These are phyloP conservation scores for Scrobipalpa costella DNA, from an alignment of 2,888 invertebrate genomes.

Conservation along the genomic window DNA sequence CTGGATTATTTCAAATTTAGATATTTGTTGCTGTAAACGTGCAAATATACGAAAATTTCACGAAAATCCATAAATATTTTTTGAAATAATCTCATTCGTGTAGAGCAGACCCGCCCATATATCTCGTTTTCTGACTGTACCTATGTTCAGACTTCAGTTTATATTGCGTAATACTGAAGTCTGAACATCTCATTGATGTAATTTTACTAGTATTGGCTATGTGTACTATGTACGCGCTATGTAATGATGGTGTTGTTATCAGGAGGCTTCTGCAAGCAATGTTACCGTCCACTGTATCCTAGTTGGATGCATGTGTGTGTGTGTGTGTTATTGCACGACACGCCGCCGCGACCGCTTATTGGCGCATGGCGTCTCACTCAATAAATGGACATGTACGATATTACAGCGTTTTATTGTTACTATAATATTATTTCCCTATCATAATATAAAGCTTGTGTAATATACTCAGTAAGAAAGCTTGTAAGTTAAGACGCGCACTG, in stretches of 20 bases:
- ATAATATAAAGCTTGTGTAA: too few relatives aligned
- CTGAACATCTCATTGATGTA: not conserved
- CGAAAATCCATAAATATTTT: too few relatives aligned
- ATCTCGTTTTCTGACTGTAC: too few relatives aligned
- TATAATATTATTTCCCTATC: not conserved
- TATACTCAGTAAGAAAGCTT: too few relatives aligned
- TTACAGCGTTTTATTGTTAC: slow-evolving; percentile 19
- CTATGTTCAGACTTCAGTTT: too few relatives aligned
- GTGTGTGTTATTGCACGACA: slow-evolving; percentile 41
- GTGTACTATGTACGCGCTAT: not conserved
- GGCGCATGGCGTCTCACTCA: slow-evolving; percentile 58
- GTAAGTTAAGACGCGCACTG: too few relatives aligned
- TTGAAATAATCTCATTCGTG: too few relatives aligned
- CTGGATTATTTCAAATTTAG: too few relatives aligned
- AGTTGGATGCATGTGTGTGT: slow-evolving; percentile 34
- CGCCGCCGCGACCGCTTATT: slow-evolving; percentile 49
- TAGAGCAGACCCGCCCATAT: too few relatives aligned
- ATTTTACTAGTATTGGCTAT: not conserved
- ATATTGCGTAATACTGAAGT: not conserved
- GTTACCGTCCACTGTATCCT: slow-evolving; percentile 47
- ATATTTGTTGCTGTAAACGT: too few relatives aligned
- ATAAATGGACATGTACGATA: slow-evolving; percentile 40
- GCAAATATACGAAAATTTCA: too few relatives aligned
- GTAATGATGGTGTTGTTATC: too few relatives aligned
- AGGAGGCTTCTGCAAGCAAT: slow-evolving; percentile 35